phyloP scores from a whole-genome alignment of 2,888 invertebrate genomes.

The Amphipoea lucens region DNA sequence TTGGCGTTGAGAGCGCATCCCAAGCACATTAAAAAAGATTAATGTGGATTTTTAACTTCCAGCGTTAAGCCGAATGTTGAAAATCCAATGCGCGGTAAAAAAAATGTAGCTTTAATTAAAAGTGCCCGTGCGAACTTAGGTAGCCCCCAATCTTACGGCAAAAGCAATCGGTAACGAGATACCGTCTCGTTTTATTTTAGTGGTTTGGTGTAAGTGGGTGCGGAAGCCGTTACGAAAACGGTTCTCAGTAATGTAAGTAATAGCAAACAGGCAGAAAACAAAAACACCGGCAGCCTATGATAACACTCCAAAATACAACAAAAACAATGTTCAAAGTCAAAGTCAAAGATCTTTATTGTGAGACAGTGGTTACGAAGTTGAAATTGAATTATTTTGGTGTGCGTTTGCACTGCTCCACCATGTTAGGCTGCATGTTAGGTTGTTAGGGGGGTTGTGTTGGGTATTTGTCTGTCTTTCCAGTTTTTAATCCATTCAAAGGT shows the following conservation, averaged over 20 bases:
- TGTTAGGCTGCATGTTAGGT: too few species aligned
- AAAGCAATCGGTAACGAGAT: neutral
- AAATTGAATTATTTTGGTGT: too few species aligned
- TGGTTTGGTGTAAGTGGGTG: conserved; percentile 6
- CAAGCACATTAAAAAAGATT: neutral
- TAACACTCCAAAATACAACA: neutral
- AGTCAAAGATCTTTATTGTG: too few species aligned
- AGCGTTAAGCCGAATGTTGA: neutral
- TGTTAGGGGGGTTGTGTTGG: too few species aligned
- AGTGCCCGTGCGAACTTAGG: neutral
- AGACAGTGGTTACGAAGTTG: too few species aligned
- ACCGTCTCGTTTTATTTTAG: neutral
- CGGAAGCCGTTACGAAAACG: neutral
- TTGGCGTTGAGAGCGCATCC: neutral
- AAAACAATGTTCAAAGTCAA: too few species aligned
- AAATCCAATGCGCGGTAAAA: neutral
- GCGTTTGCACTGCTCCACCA: too few species aligned
- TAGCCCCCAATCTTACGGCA: too few species aligned
- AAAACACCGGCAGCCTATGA: neutral
- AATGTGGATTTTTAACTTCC: neutral
- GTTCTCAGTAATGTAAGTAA: conserved; percentile 7
- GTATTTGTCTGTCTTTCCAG: too few species aligned
- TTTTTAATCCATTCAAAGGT: too few species aligned
- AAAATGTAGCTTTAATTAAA: too few species aligned
- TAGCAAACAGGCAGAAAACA: neutral